Base-by-base conservation (phyloP, 2,113 vertebrate species). In the Haplochromis vanheusdeni region DNA sequence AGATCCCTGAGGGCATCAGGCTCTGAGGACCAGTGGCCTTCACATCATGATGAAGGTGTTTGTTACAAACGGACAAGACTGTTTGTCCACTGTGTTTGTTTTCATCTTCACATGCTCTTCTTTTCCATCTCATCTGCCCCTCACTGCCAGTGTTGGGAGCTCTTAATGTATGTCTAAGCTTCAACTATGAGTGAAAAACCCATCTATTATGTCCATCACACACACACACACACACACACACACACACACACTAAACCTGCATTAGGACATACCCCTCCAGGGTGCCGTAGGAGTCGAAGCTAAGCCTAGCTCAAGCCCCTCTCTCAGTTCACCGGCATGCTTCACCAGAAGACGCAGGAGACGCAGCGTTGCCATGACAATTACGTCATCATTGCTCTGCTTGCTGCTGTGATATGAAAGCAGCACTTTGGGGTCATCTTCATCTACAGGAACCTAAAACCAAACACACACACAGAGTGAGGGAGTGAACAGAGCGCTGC, bases 241-340 rank as follows among this genome's bases (percentile, higher is more conserved):
- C 55, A 16, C 17, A 37, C 60, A 37, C 62, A 70, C 5, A 26
- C 1, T 37, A 21, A 21, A 40, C 17, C 13, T 26, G 3, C 2
- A 37, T 9, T 3, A 6, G 13, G 5, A 49, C 91, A 2, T 92
- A 98, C 99, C 98, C 95, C 97, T 98, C 99, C 99, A 99, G 2
- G 98, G 98, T 12, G 97, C 98, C 14, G 99, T 99, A 7, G 99
- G 99, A 6, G 99, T 99, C 3, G 98, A 98, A 58, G 99, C 99
- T 9, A 99, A 95, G 26, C 99, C 99, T 2, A 98, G 97, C 87
- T 99, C 99, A 17, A 99, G 94, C 73, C 97, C 98, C 84, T 99
- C 98, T 42, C 98, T 94, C n/a, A 99, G 97, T 83, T 99, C 99
- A 9, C 98, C 98, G 3, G 98, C 99, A 9, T 99, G 99, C 88